phyloP scores from a whole-genome alignment of 2,888 invertebrate species.

The Leptarthrus brevirostris region DNA sequence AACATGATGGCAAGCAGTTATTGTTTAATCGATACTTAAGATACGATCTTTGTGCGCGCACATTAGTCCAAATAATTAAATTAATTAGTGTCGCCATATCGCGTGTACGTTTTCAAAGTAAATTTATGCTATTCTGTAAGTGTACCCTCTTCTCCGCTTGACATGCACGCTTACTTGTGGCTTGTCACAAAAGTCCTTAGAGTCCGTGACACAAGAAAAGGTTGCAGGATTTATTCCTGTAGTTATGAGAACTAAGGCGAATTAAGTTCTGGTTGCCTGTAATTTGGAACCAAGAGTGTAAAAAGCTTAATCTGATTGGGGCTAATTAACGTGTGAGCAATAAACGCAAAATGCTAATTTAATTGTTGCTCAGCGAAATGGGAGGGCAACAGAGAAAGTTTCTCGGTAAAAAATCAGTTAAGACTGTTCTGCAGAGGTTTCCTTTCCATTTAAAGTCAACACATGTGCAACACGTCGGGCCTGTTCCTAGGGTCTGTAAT shows the following conservation, averaged over 20 bases:
- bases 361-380: constrained; percentile 46
- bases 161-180: constrained; percentile 29
- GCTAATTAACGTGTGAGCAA: constrained; percentile 51
- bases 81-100: constrained; percentile 59
- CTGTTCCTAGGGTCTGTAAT: constrained; percentile 9
- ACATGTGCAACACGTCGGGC: constrained; percentile 41
- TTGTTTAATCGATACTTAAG: constrained; percentile 58
- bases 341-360: constrained; percentile 53
- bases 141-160: background rate
- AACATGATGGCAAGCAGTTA: constrained; percentile 56
- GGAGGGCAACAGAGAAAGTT: constrained; percentile 17
- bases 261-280: constrained; percentile 33
- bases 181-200: constrained; percentile 26
- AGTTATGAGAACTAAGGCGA: constrained; percentile 29
- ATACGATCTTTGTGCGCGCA: constrained; percentile 54
- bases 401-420: constrained; percentile 36
- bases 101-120: constrained; percentile 54
- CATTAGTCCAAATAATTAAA: constrained; percentile 59
- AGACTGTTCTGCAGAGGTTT: constrained; percentile 1
- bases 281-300: constrained; percentile 42
- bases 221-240: constrained; percentile 38
- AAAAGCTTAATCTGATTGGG: constrained; percentile 48
- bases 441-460: constrained; percentile 21
- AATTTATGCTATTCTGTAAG: constrained; percentile 44
- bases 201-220: constrained; percentile 21